phyloP scores from a whole-genome alignment of 2,797 vertebrate species.

The Cryptoblepharus egeriae region DNA sequence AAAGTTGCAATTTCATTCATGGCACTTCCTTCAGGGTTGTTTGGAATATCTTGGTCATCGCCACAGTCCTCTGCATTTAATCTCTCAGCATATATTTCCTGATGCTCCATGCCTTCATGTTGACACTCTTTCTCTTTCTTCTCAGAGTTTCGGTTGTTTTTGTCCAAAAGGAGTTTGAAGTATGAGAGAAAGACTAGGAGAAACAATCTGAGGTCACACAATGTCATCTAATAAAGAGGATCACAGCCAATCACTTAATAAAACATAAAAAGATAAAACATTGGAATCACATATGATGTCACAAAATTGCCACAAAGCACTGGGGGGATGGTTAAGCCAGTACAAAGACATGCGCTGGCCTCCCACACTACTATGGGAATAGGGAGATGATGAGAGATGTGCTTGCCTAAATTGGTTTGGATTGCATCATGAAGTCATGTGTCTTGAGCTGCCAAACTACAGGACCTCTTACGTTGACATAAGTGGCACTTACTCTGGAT shows the following conservation, averaged over 20 bases:
- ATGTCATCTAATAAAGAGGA: neutral
- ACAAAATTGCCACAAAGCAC: no score
- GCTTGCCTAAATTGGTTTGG: no score
- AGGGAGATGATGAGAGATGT: no score
- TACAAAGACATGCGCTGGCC: no score
- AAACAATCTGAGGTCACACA: neutral
- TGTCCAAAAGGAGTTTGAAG: constrained; percentile 84
- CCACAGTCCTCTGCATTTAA: constrained; percentile 7
- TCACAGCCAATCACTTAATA: neutral
- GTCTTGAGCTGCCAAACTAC: no score
- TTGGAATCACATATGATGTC: no score
- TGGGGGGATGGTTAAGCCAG: no score
- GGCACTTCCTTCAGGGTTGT: neutral
- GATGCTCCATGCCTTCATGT: neutral
- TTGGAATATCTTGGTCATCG: neutral
- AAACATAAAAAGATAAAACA: neutral
- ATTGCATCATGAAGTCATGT: no score
- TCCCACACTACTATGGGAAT: no score
- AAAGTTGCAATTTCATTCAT: constrained; percentile 45
- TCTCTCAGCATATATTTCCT: neutral
- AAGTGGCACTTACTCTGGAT: no score
- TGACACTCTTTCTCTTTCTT: neutral
- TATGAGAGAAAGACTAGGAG: constrained; percentile 87
- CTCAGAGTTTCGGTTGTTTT: constrained; percentile 34
- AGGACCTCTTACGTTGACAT: no score